Base-by-base conservation (phyloP, 2,888 invertebrate genomes). In the Pseudoips prasinana region DNA sequence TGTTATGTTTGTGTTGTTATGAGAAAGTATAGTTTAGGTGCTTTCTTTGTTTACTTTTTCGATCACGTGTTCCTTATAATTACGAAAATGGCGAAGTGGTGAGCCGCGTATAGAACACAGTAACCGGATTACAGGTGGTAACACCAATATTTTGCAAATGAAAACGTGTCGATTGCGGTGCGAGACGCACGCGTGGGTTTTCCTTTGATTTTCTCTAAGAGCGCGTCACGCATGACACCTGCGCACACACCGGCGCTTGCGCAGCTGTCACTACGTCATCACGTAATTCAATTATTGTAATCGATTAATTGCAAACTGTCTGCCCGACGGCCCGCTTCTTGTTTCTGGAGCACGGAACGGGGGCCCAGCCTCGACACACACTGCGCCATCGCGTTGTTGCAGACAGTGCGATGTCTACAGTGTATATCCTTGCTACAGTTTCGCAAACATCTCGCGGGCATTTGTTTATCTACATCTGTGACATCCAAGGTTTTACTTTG, bases 221-320 rank as follows among this genome's bases (percentile, higher is more conserved):
- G 63, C 62, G 58, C 71, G 72, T 71, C 73, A 72, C 64, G 42
- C 47, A 26, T 33, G 53, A 48, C 84, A 84, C 75, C 79, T 85
- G 85, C 71, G 73, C 69, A 83, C 74, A 72, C 47, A 56, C 42
- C 49, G 66, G 47, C 73, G 81, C 76, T 75, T 75, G 78, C 78
- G 76, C 83, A 83, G 80, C 81, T 84, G 85, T 66, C 73, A 53
- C 71, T 73, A 74, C 82, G 84, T 82, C 83, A 81, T 67, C 66
- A 54, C 60, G 65, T 77, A 73, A 71, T 75, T 72, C 64, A 75
- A 74, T 78, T 79, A 80, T 74, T 80, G 67, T 77, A 80, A 82
- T 83, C 77, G 74, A 83, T 76, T 79, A 81, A 78, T 79, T 75
- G 73, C 64, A 71, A 72, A 76, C 71, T 65, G 73, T 79, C 73